A percentile compares a stretch with the other conserved stretches of the same genome.
phyloP scores from a whole-genome alignment of 2,113 vertebrate species.

The Cercocebus atys region DNA sequence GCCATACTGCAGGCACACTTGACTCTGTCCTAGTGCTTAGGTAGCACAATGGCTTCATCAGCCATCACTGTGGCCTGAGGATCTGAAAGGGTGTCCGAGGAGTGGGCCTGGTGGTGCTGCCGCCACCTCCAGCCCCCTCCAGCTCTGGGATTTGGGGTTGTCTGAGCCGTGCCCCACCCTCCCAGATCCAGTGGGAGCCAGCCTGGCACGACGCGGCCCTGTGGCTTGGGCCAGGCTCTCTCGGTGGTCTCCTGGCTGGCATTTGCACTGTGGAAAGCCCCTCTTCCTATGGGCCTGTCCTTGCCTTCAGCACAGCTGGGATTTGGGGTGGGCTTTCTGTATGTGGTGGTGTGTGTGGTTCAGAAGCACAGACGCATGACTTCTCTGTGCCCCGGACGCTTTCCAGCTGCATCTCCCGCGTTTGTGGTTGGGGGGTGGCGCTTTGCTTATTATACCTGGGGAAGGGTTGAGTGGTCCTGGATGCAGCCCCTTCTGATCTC shows the following conservation, averaged over 20 bases:
- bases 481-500: neutral
- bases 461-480: neutral
- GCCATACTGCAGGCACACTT: too few relatives aligned
- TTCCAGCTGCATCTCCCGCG: neutral
- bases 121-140: neutral
- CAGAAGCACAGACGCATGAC: neutral
- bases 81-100: neutral
- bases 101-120: neutral
- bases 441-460: neutral
- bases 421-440: neutral
- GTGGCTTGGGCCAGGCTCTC: neutral
- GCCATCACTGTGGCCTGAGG: neutral
- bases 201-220: neutral
- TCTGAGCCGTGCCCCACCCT: too few relatives aligned
- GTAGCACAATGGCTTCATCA: neutral
- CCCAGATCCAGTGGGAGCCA: neutral
- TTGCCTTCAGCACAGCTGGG: neutral
- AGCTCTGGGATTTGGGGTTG: neutral
- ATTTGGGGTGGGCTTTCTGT: neutral
- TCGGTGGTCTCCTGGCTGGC: accelerated
- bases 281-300: neutral
- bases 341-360: neutral
- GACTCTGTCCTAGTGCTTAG: neutral
- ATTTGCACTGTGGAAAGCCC: neutral
- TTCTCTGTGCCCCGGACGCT: accelerated